These are phyloP conservation scores for Xenus cinereus DNA, from an alignment of 2,113 vertebrate genomes.

Conservation along the genomic window DNA sequence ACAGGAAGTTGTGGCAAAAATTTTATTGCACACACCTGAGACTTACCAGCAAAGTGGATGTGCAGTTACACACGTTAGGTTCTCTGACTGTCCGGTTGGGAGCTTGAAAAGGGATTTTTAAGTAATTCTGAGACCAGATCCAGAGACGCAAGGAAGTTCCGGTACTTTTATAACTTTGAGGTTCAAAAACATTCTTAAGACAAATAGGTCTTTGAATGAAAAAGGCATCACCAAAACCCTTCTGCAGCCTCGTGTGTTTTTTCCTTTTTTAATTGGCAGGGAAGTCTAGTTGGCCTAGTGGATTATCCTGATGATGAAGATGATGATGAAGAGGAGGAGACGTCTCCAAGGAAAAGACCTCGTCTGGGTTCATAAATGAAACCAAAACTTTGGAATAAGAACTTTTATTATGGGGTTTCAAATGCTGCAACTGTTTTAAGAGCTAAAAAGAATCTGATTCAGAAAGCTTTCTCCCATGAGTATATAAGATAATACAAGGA, in stretches of 20 bases:
- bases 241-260: background rate
- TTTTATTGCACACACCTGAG: background rate
- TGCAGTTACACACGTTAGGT: accelerated
- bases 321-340: constrained; percentile 92
- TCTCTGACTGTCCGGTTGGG: background rate
- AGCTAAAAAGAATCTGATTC: constrained; percentile 76
- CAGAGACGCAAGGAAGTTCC: background rate
- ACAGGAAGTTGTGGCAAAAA: background rate
- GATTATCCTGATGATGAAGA: constrained; percentile 98
- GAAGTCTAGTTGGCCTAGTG: constrained; percentile 91
- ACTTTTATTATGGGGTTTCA: constrained; percentile 74
- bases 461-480: constrained; percentile 79
- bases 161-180: background rate
- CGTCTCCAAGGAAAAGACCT: constrained; percentile 92
- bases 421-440: constrained; percentile 79
- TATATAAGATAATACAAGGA: constrained; percentile 75
- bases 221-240: background rate
- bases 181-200: background rate
- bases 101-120: background rate
- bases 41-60: background rate
- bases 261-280: constrained; percentile 65
- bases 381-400: constrained; percentile 62
- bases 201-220: background rate
- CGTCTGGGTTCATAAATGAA: constrained; percentile 90
- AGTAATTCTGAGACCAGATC: background rate